phyloP scores from a whole-genome alignment of 92 coral and sea anemone genomes.

The Heliopora coerulea region DNA sequence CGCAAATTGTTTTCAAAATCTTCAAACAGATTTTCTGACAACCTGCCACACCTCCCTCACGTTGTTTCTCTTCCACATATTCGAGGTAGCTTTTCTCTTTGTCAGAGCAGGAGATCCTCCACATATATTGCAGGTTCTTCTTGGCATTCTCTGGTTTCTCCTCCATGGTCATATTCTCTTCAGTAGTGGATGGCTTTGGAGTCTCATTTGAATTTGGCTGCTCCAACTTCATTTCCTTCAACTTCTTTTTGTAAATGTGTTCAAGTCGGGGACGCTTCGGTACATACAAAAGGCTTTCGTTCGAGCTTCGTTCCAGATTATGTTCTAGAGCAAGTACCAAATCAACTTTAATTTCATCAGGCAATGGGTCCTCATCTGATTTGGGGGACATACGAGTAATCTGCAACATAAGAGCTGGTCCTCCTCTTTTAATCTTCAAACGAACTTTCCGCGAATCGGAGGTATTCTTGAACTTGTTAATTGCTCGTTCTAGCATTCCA shows the following conservation, averaged over 20 bases:
- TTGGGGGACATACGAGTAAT: background rate
- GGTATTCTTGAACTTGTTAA: background rate
- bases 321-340: background rate
- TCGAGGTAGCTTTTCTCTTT: slow-evolving; percentile 25
- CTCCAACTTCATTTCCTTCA: background rate
- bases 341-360: slow-evolving; percentile 3
- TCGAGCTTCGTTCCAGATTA: background rate
- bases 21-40: slow-evolving; percentile 32
- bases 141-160: background rate
- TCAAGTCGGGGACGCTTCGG: background rate
- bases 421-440: background rate
- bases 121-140: slow-evolving; percentile 5
- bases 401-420: slow-evolving; percentile 14
- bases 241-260: background rate
- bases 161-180: background rate
- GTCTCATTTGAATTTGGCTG: too few species aligned
- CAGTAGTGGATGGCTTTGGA: background rate
- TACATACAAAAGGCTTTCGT: background rate
- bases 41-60: background rate
- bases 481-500: slow-evolving; percentile 1
- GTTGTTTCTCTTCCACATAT: slow-evolving; percentile 10
- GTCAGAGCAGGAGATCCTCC: slow-evolving; percentile 32
- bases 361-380: background rate
- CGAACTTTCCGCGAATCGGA: background rate
- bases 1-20: slow-evolving; percentile 22